Evolutionary conservation across 2,888 invertebrate species (phyloP).

Genomic region (Drosophila hamatofila): DNA sequence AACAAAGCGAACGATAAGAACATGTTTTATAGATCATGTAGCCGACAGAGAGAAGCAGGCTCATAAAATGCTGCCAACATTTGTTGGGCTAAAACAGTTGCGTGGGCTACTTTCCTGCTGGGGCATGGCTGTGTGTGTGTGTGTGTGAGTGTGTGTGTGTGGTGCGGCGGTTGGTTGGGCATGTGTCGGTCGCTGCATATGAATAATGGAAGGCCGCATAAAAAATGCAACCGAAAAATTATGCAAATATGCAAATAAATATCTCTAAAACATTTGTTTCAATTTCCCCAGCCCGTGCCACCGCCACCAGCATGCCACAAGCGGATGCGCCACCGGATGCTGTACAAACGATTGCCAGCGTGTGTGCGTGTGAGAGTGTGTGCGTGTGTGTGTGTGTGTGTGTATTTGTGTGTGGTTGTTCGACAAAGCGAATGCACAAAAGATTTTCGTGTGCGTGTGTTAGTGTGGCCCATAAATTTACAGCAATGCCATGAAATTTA

Average conservation of each 20-base stretch:
- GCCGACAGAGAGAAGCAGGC: constrained; percentile 21
- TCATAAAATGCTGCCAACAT: constrained; percentile 29
- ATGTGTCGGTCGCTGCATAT: constrained; percentile 45
- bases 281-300: constrained; percentile 47
- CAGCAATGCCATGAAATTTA: constrained; percentile 71
- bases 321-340: constrained; percentile 61
- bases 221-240: constrained; percentile 66
- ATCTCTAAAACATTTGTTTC: constrained; percentile 78
- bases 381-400: constrained; percentile 18
- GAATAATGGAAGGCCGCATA: constrained; percentile 58
- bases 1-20: constrained; percentile 2
- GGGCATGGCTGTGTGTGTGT: not conserved
- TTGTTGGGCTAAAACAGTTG: constrained; percentile 11
- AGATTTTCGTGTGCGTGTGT: constrained; percentile 57
- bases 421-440: constrained; percentile 57
- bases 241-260: constrained; percentile 78
- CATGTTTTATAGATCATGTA: constrained; percentile 22
- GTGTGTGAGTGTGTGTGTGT: not conserved
- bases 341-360: constrained; percentile 61
- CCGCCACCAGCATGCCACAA: constrained; percentile 9
- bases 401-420: constrained; percentile 22
- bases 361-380: constrained; percentile 19
- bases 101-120: not conserved
- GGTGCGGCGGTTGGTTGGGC: not conserved
- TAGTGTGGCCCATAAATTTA: constrained; percentile 68